Conservation (phyloP, 2,888 invertebrate species). For the Campaea margaritaria region DNA sequence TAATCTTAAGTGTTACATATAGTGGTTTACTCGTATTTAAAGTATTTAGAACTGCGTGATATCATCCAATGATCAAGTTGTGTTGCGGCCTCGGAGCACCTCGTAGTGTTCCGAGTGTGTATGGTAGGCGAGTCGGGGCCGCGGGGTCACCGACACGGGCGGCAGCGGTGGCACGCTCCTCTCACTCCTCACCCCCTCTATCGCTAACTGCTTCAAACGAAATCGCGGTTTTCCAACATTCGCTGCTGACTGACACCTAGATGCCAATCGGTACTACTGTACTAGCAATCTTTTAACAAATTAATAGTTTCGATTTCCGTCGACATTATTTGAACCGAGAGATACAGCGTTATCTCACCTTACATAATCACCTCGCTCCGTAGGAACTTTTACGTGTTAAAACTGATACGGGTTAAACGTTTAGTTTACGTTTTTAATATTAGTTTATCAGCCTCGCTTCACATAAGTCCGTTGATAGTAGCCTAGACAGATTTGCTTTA, state of each 20-base stretch:
- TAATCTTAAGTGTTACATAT: not conserved
- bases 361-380: conserved; percentile 13
- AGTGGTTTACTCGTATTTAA: not conserved
- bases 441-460: conserved; percentile 1
- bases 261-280: conserved; percentile 2
- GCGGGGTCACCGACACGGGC: conserved; percentile 79
- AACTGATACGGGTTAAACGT: conserved; percentile 13
- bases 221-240: conserved; percentile 35
- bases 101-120: conserved; percentile 38
- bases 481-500: not conserved
- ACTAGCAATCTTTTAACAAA: not conserved
- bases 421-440: not conserved
- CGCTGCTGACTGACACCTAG: conserved; percentile 11
- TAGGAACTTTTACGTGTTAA: conserved; percentile 4
- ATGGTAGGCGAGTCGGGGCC: conserved; percentile 66
- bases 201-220: conserved; percentile 53
- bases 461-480: not conserved
- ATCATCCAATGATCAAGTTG: conserved; percentile 50
- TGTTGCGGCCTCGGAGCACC: conserved; percentile 58
- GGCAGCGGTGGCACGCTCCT: conserved; percentile 49
- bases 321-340: not conserved
- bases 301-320: conserved; percentile 5
- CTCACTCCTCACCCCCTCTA: conserved; percentile 53
- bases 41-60: conserved; percentile 36
- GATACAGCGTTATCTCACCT: conserved; percentile 14